Evolutionary conservation across 2,888 invertebrate genomes (phyloP).

Genomic region (Flexamia atlantica): DNA sequence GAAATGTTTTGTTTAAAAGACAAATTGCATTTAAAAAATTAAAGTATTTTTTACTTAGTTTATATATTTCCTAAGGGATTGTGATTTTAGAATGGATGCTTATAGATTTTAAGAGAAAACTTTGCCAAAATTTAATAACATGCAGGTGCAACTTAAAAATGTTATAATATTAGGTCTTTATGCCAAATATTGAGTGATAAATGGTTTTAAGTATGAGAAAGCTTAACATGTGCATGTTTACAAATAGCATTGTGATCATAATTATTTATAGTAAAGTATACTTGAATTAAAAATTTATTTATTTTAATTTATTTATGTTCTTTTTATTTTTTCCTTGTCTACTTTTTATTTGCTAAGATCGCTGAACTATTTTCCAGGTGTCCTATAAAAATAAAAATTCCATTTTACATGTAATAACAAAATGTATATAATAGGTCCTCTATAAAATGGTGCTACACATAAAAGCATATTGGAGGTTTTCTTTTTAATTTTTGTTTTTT

Average conservation of each 20-base stretch:
- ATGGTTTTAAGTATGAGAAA: constrained; percentile 1
- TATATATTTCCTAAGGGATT: neutral
- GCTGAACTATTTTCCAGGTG: no score
- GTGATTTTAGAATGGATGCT: constrained; percentile 1
- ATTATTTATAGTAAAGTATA: constrained; percentile 2
- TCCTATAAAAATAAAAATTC: no score
- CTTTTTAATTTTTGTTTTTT: neutral
- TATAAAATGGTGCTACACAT: constrained; percentile 22
- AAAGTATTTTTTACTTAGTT: constrained; percentile 27
- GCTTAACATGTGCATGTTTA: neutral
- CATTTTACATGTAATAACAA: no score
- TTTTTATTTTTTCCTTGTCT: neutral
- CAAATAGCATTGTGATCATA: constrained; percentile 20
- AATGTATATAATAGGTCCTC: neutral
- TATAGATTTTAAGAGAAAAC: neutral
- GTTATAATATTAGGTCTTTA: neutral
- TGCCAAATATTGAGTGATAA: constrained; percentile 2
- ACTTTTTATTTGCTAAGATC: neutral
- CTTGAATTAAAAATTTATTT: constrained; percentile 26
- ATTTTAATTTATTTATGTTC: neutral
- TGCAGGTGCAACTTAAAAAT: neutral
- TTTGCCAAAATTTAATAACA: neutral
- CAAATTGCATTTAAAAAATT: constrained; percentile 18
- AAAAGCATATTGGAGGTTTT: constrained; percentile 1
- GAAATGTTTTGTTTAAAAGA: neutral